Conservation (phyloP, 2,888 invertebrate species). For the Epinotia nisella region DNA sequence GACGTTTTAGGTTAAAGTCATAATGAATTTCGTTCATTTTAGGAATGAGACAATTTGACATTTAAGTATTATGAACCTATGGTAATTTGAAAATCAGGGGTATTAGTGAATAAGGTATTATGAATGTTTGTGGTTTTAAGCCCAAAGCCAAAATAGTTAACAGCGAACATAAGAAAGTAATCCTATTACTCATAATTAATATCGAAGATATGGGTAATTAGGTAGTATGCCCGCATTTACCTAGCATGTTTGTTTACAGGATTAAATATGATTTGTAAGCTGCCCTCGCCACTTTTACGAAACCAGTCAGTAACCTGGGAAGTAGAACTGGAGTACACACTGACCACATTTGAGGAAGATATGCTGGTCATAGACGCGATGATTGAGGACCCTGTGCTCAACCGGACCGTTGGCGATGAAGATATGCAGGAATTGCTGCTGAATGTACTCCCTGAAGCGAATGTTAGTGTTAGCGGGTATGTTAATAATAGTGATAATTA, state of each 20-base stretch:
- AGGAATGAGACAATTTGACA: no score
- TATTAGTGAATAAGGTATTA: no score
- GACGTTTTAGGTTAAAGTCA: no score
- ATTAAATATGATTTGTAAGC: conserved; percentile 63
- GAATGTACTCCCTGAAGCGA: conserved; percentile 59
- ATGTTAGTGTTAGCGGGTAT: conserved; percentile 67
- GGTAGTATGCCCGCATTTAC: background rate
- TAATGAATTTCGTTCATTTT: no score
- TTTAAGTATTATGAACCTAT: no score
- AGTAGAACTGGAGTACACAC: conserved; percentile 70
- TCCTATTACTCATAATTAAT: no score
- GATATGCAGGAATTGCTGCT: conserved; percentile 55
- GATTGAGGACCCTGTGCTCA: conserved; percentile 63
- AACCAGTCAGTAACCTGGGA: conserved; percentile 62
- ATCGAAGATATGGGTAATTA: no score
- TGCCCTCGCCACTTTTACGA: conserved; percentile 68
- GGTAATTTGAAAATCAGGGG: no score
- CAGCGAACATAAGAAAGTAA: no score
- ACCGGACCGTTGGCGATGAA: conserved; percentile 60
- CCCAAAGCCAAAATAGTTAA: no score
- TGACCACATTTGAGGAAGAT: conserved; percentile 54
- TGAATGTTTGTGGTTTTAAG: no score
- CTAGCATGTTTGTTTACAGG: conserved; percentile 40
- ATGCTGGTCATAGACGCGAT: conserved; percentile 58
- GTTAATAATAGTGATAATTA: conserved; percentile 44